phyloP scores from a whole-genome alignment of 1,140 invertebrate species.

The Drosophila orena region DNA sequence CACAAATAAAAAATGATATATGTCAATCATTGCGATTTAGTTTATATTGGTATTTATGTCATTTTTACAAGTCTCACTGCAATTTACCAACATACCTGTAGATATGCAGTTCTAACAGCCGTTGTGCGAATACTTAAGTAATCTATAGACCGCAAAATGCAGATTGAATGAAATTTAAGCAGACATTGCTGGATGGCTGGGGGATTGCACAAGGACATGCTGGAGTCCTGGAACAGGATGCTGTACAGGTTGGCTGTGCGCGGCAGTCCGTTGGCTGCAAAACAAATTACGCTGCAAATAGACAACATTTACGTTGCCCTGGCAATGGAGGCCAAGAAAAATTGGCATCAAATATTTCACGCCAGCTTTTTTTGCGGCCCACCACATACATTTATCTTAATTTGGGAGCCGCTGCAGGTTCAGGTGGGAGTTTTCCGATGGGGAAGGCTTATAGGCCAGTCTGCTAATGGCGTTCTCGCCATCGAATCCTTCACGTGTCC shows the following conservation, averaged over 20 bases:
- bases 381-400: slow-evolving; percentile 72
- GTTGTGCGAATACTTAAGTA: slow-evolving; percentile 60
- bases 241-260: slow-evolving; percentile 11
- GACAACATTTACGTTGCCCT: slow-evolving; percentile 67
- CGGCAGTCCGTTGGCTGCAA: slow-evolving; percentile 30
- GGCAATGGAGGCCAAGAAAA: slow-evolving; percentile 51
- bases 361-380: slow-evolving; percentile 47
- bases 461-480: slow-evolving; percentile 57
- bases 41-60: not conserved
- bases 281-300: slow-evolving; percentile 71
- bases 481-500: slow-evolving; percentile 76
- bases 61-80: not conserved
- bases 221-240: slow-evolving; percentile 26
- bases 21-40: too few relatives aligned
- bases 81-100: too few relatives aligned
- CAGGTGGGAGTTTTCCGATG: slow-evolving; percentile 3
- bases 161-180: slow-evolving; percentile 61
- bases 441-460: slow-evolving; percentile 42
- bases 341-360: slow-evolving; percentile 78
- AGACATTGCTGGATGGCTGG: slow-evolving; percentile 15
- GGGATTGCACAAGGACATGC: slow-evolving; percentile 41
- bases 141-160: slow-evolving; percentile 54
- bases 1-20: too few relatives aligned
- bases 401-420: slow-evolving; percentile 53
- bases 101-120: slow-evolving; percentile 11